These are phyloP conservation scores for Pocillopora verrucosa DNA, from an alignment of 64 coral and sea anemone species.

Conservation along the genomic window DNA sequence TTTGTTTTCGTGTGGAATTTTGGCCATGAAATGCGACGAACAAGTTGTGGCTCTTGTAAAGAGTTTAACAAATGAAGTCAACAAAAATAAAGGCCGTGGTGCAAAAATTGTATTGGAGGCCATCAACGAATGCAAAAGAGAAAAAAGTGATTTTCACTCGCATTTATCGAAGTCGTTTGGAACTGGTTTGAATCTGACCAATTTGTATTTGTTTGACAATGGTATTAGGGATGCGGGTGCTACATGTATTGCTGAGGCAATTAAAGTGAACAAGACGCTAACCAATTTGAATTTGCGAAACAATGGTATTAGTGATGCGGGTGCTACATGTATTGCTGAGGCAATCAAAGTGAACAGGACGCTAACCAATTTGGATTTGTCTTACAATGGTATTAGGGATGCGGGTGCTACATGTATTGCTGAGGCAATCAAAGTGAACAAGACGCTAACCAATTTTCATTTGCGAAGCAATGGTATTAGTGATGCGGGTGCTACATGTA, in stretches of 20 bases:
- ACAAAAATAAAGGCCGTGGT: neutral
- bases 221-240: neutral
- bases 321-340: neutral
- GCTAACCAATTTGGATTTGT: neutral
- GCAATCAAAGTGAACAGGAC: neutral
- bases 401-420: neutral
- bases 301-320: neutral
- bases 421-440: neutral
- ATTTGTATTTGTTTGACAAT: neutral
- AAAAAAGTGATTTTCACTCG: neutral
- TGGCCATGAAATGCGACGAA: neutral
- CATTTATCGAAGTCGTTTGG: neutral
- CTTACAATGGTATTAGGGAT: neutral
- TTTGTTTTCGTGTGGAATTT: conserved; percentile 20
- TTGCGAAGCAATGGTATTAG: neutral
- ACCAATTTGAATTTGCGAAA: neutral
- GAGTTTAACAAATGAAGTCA: neutral
- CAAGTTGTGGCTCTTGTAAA: neutral
- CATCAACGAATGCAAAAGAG: neutral
- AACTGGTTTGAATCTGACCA: neutral
- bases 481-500: too few relatives aligned
- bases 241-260: neutral
- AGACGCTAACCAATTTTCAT: neutral
- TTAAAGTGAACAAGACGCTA: neutral
- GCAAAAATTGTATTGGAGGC: neutral